These are phyloP conservation scores for Eutolmus rufibarbis DNA, from an alignment of 2,888 invertebrate species.

Conservation along the genomic window DNA sequence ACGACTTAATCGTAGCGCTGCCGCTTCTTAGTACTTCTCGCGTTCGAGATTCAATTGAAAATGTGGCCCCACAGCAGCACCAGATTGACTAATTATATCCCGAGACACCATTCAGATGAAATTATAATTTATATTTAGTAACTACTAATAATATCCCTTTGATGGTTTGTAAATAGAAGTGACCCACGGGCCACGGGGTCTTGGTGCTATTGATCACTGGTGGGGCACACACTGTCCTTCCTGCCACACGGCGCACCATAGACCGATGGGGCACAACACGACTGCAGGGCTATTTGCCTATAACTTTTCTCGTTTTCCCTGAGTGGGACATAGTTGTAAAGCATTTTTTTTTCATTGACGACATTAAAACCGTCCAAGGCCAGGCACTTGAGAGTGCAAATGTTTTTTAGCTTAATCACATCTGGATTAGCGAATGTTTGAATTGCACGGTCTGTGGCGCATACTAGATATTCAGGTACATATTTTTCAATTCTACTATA, in stretches of 20 bases:
- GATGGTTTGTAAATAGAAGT: neutral
- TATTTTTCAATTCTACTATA: neutral
- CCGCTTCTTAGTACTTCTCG: neutral
- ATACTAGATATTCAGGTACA: neutral
- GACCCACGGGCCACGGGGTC: neutral
- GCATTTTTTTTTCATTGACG: neutral
- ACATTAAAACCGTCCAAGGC: neutral
- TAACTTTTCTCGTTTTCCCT: neutral
- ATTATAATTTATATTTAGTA: neutral
- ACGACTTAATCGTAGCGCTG: neutral
- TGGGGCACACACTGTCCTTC: neutral
- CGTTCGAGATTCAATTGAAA: slow-evolving; percentile 3
- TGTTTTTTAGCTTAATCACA: neutral
- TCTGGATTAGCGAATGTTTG: neutral
- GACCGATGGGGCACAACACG: neutral
- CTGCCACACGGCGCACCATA: neutral
- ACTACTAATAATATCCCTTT: neutral
- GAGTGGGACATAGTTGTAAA: neutral
- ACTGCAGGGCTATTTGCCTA: neutral
- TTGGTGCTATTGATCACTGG: neutral
- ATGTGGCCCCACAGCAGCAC: neutral
- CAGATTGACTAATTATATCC: neutral
- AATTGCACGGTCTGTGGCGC: neutral
- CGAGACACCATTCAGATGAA: neutral
- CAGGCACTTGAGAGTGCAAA: neutral